Base-by-base conservation (phyloP, 2,888 invertebrate species). In the Tenthredo distinguenda region DNA sequence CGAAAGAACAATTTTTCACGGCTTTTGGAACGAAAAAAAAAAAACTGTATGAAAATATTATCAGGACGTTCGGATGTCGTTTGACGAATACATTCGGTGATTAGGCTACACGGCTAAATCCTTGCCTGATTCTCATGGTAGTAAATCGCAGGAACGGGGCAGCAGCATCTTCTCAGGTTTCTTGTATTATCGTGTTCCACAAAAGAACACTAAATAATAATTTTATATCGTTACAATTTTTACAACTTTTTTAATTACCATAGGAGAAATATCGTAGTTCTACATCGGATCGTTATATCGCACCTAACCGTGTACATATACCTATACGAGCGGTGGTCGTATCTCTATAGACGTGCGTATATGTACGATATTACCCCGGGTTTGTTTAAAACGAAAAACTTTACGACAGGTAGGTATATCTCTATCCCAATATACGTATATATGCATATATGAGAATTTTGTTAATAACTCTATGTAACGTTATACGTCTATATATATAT, bases 211-310 rank as follows among this genome's bases (percentile, higher is more conserved):
- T 31, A 10, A 40, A 43, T 47, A 21, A 34, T 37, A 34, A 10
- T 43, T 43, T 74, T 74, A 43, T 74, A 74, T 74, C 74, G 74
- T 43, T 74, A 74, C 43, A 74, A 74, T 74, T 74, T 74, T 74
- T 43, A 74, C 43, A 74, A 74, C 74, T 10, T 74, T 74, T 74
- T 74, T 74, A 43, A 74, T 74, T 74, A n/a, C n/a, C n/a, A n/a
- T n/a, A 37, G 71, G 1, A 71, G 12, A 37, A n/a, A 31, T 10
- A 68, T 68, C 68, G 1, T n/a, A 6, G 68, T 15, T 68, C 6
- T 15, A 31, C 31, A 12, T 37, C 0, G 9, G 37, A 15, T 71
- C 71, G 71, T 71, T 71, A 71, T 18, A 34, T 71, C 71, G 71
- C 47, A 47, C 47, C 43, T 74, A 47, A 21, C 15, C 12, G 10